Conservation (phyloP, 2,113 vertebrate genomes). For the Tetrax tetrax region DNA sequence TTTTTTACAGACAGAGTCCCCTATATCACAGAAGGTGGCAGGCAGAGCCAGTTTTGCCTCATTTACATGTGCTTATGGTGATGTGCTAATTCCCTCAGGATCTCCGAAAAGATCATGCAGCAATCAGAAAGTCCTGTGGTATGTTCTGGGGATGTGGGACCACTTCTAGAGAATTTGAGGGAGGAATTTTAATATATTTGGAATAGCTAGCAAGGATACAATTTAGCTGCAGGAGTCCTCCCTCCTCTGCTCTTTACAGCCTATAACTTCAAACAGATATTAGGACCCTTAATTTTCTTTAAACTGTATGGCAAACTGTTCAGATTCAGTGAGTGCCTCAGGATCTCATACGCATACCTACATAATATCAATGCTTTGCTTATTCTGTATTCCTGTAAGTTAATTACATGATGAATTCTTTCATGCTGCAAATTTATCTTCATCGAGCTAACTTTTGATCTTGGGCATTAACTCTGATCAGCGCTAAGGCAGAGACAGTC, state of each 20-base stretch:
- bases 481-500: not conserved
- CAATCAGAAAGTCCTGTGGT: not conserved
- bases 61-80: not conserved
- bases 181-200: not conserved
- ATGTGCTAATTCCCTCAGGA: not conserved
- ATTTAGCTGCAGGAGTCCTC: not conserved
- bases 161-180: not conserved
- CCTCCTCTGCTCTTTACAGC: not conserved
- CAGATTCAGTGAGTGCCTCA: not conserved
- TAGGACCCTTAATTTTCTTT: not conserved
- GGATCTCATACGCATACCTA: not conserved
- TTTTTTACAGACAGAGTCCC: not conserved
- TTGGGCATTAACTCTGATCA: slow-evolving; percentile 21
- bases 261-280: not conserved
- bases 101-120: not conserved
- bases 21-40: not conserved
- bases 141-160: not conserved
- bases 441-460: slow-evolving; percentile 46
- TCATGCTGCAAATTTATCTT: slow-evolving; percentile 12
- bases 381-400: not conserved
- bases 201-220: not conserved
- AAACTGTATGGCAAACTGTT: not conserved
- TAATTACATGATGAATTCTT: not conserved
- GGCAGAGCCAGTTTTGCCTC: not conserved
- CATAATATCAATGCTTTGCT: not conserved